Percentiles rank a stretch among this genome's conserved stretches.
phyloP scores from a whole-genome alignment of 2,113 vertebrate genomes.

The Nycticorax nycticorax region DNA sequence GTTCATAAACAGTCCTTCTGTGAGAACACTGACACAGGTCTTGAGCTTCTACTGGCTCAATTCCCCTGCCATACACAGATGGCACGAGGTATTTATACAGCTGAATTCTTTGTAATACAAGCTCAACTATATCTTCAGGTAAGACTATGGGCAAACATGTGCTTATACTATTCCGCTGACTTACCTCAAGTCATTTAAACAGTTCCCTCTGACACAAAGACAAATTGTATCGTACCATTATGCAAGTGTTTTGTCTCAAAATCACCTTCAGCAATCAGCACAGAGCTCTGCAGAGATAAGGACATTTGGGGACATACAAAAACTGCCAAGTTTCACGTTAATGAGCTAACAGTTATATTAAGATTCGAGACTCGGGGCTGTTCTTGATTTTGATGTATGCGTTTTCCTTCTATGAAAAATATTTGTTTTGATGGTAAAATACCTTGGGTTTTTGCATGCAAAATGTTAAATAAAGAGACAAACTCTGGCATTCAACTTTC shows the following conservation, averaged over 20 bases:
- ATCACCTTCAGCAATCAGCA: conserved; percentile 74
- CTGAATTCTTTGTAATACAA: conserved; percentile 83
- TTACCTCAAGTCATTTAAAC: conserved; percentile 83
- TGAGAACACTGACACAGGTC: conserved; percentile 91
- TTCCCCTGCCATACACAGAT: conserved; percentile 96
- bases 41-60: conserved; percentile 85
- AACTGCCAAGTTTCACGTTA: conserved; percentile 2
- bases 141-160: conserved; percentile 83
- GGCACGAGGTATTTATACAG: conserved; percentile 84
- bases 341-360: conserved; percentile 65
- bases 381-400: conserved; percentile 13
- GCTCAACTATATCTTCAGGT: conserved; percentile 86
- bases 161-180: conserved; percentile 74
- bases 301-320: conserved; percentile 47
- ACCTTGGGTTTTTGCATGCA: background rate
- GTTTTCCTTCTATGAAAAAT: background rate
- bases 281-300: conserved; percentile 67
- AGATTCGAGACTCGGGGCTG: conserved; percentile 46
- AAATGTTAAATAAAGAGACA: background rate
- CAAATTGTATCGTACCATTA: conserved; percentile 74
- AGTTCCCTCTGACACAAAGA: conserved; percentile 90
- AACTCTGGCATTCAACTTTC: background rate
- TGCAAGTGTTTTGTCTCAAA: conserved; percentile 52
- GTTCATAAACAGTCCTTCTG: conserved; percentile 97
- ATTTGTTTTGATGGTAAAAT: background rate